Percentiles rank a stretch among this genome's conserved stretches.
Conservation (phyloP, 2,797 vertebrate genomes). For the Leptoclinus maculatus region DNA sequence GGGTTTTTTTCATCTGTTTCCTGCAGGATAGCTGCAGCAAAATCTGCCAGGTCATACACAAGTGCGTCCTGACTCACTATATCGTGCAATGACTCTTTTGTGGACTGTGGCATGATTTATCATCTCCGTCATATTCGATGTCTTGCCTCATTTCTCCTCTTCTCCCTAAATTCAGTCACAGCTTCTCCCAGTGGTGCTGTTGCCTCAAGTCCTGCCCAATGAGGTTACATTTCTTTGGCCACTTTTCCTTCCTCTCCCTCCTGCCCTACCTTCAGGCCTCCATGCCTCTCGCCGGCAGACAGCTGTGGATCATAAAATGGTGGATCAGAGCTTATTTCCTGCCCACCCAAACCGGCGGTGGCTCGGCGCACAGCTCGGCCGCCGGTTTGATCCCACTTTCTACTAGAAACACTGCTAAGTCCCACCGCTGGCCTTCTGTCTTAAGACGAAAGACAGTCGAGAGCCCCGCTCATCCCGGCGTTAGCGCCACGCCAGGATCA, state of each 20-base stretch:
- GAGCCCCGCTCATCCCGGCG: conserved; percentile 56
- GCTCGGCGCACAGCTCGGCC: conserved; percentile 45
- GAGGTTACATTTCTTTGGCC: conserved; percentile 39
- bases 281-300: conserved; percentile 48
- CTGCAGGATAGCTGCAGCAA: conserved; percentile 43
- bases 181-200: conserved; percentile 44
- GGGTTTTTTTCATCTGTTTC: conserved; percentile 35
- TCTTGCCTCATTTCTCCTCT: conserved; percentile 72
- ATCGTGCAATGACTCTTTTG: conserved; percentile 61
- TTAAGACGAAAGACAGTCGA: conserved; percentile 60
- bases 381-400: conserved; percentile 65
- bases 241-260: conserved; percentile 2
- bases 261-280: conserved; percentile 37
- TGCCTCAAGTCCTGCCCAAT: conserved; percentile 47
- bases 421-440: conserved; percentile 54
- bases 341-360: conserved; percentile 73
- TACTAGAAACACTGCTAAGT: conserved; percentile 64
- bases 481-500: conserved; percentile 67
- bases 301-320: conserved; percentile 76
- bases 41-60: conserved; percentile 69
- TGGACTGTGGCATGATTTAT: conserved; percentile 68
- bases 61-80: conserved; percentile 56
- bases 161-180: conserved; percentile 63
- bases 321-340: conserved; percentile 77
- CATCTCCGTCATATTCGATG: conserved; percentile 63